Evolutionary conservation across 2,797 vertebrate genomes (phyloP), one percentile per base, ranked within the genome.

Genomic region (Siniperca undulata): DNA sequence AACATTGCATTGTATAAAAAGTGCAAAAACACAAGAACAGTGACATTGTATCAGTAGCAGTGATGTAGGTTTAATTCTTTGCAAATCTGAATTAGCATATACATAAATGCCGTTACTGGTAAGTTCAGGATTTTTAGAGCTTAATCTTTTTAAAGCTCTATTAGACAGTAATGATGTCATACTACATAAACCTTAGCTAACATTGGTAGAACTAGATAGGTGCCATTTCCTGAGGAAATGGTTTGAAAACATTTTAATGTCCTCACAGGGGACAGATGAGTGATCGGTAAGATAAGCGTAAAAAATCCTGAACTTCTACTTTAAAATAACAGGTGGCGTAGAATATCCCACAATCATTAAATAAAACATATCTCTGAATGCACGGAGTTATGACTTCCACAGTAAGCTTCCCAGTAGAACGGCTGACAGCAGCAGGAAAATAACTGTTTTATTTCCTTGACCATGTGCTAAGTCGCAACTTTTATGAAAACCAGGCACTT

Each of bases 371-470:
- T 83, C 22, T 72, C 78, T 65, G 36, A 55, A 62, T 72, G 58
- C 60, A 76, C 40, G 0, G 50, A 77, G 46, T 68, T 19, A 36
- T 67, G 61, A 70, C 61, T 77, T 68, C 13, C 56, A 53, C 46
- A 62, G 30, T 69, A 19, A 74, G 75, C 14, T 59, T 72, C 61
- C 22, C 52, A 60, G 50, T 55, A 12, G 38, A 73, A 65, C 0
- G 14, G 60, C 80, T 86, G 70, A 85, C 74, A 72, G 72, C 71
- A 84, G 77, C 78, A 82, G 72, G 58, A 74, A 80, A 70, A 75
- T 13, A 62, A 44, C 50, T 2, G 22, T 71, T 81, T 82, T 0
- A 79, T 84, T 75, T 80, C 36, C 12, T 77, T 78, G 66, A 85
- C 65, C 79, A 61, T 88, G 78, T 83, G 76, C 46, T 67, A 68